Base-by-base conservation (phyloP, 2,113 vertebrate species). In the Sylvia atricapilla region DNA sequence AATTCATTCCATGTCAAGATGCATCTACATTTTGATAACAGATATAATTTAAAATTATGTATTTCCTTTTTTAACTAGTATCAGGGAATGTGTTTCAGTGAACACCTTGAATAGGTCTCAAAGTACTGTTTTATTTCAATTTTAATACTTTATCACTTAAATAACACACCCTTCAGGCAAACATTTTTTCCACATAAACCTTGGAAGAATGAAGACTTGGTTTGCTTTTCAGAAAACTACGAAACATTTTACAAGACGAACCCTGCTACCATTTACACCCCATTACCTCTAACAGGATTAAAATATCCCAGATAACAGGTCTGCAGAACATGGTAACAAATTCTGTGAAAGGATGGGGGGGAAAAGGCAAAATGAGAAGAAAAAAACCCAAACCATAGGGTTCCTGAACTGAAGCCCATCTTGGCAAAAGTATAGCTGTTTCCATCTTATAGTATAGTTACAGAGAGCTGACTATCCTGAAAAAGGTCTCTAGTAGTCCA, bases 211-310 rank as follows among this genome's bases (percentile, higher is more conserved):
- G 47, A 80, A 60, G 30, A 67, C 55, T 78, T 60, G 50, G 21
- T 79, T 53, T 75, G 19, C 35, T 72, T 70, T 92, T 85, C 58
- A 70, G 46, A 74, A 90, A 96, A 22, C 13, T 30, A 80, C 44
- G 63, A 47, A 58, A 39, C 18, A 46, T 74, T 80, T 83, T 76
- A 89, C 27, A 70, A 70, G 24, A 69, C 2, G n/a, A 97, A 80
- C 46, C 3, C 14, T 68, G 30, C 37, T 66, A 79, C 23, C 35
- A 56, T 11, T 16, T 56, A 83, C 33, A 66, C 7, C 18, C 31
- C 24, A 56, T 39, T 62, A 46, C 7, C 35, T 66, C 53, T 52
- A 33, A 50, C 0, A 27, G 28, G 23, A 66, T 79, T 82, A 72
- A 91, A 91, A 56, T 41, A 78, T 22, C 33, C 39, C 16, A 87